Evolutionary conservation across 1,140 invertebrate species (phyloP).

Genomic region (Macrostomum lignano): DNA sequence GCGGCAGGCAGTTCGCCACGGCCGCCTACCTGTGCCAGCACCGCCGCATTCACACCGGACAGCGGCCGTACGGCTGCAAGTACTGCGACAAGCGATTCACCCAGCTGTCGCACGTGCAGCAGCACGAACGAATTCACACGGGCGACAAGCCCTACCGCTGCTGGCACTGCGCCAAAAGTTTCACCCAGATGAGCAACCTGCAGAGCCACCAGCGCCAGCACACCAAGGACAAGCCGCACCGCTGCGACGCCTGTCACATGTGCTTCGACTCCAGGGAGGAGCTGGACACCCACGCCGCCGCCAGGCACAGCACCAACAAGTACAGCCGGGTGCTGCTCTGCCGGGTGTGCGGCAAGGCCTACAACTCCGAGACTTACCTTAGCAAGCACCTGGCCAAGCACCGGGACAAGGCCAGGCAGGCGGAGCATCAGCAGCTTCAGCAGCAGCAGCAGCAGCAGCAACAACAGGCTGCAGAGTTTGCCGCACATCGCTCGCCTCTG

Average conservation of each 20-base stretch:
- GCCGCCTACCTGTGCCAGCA: slow-evolving; percentile 94
- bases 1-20: slow-evolving; percentile 91
- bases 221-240: slow-evolving; percentile 37
- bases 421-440: too few relatives aligned
- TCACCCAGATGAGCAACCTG: slow-evolving; percentile 42
- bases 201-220: slow-evolving; percentile 89
- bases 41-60: slow-evolving; percentile 82
- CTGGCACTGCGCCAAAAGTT: slow-evolving; percentile 1
- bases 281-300: neutral
- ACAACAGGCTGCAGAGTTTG: too few relatives aligned
- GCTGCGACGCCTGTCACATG: slow-evolving; percentile 1
- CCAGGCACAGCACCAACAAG: slow-evolving; percentile 1
- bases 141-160: slow-evolving; percentile 48
- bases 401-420: too few relatives aligned
- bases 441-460: too few relatives aligned
- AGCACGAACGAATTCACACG: slow-evolving; percentile 76
- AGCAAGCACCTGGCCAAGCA: slow-evolving; percentile 97
- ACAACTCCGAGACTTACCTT: slow-evolving; percentile 92
- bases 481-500: too few relatives aligned
- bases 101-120: slow-evolving; percentile 86
- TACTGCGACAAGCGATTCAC: slow-evolving; percentile 96
- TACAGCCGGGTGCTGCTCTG: slow-evolving; percentile 47
- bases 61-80: slow-evolving; percentile 63
- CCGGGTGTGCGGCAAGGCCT: slow-evolving; percentile 91
- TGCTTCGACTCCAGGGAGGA: slow-evolving; percentile 3